phyloP scores from a whole-genome alignment of 2,888 invertebrate species.

The Myopa testacea region DNA sequence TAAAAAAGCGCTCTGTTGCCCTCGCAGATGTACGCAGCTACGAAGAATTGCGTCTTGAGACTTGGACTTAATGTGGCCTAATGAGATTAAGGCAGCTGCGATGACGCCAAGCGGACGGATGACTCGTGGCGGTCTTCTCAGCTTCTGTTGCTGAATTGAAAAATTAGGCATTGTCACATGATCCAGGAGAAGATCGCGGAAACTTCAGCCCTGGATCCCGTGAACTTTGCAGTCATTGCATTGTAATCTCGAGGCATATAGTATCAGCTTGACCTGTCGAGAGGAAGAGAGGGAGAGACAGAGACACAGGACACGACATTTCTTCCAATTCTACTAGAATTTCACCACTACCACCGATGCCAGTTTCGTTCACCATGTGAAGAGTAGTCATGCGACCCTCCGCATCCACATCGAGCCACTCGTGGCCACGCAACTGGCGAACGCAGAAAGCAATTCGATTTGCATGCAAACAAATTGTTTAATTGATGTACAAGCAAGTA shows the following conservation, averaged over 20 bases:
- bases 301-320: not conserved
- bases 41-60: not conserved
- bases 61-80: constrained; percentile 11
- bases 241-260: not conserved
- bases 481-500: constrained; percentile 28
- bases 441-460: constrained; percentile 32
- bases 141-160: constrained; percentile 9
- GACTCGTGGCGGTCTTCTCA: constrained; percentile 31
- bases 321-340: not conserved
- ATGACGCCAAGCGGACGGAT: not conserved
- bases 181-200: not conserved
- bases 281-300: not conserved
- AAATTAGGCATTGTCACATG: constrained; percentile 1
- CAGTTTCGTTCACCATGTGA: not conserved
- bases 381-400: not conserved
- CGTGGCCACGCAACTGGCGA: not conserved
- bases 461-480: constrained; percentile 39
- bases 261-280: not conserved
- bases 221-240: not conserved
- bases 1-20: not conserved
- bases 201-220: not conserved
- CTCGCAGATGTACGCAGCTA: not conserved
- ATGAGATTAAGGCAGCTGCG: constrained; percentile 26
- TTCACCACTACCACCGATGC: not conserved
- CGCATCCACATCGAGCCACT: not conserved